Percentiles rank a stretch among this genome's conserved stretches.
Evolutionary conservation across 1,140 invertebrate genomes (phyloP).

Genomic region (Trichonephila clavipes): DNA sequence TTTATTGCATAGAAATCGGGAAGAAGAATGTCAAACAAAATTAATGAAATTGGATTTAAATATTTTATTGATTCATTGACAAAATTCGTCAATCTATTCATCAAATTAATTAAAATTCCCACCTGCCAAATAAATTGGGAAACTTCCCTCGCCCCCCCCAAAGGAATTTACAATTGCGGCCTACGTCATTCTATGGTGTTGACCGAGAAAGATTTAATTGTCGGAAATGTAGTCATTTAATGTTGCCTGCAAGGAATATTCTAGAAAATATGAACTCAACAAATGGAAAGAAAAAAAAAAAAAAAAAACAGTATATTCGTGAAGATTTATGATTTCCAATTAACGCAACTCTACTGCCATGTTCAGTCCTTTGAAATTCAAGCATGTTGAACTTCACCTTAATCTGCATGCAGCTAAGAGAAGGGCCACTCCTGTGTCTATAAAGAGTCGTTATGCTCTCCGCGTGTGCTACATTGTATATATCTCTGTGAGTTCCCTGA

Average conservation of each 20-base stretch:
- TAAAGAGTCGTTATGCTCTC: conserved; percentile 1
- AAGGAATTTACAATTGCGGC: no score
- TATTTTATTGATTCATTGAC: not conserved
- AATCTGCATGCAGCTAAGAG: conserved; percentile 35
- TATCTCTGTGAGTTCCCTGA: conserved; percentile 4
- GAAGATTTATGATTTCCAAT: conserved; percentile 13
- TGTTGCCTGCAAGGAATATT: not conserved
- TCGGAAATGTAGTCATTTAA: not conserved
- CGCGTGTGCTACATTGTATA: conserved; percentile 50
- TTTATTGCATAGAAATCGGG: not conserved
- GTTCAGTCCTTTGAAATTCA: not conserved
- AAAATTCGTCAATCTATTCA: no score
- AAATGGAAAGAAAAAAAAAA: no score
- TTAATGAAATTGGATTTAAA: not conserved
- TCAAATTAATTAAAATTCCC: no score
- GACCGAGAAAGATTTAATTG: no score
- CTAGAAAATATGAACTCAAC: conserved; percentile 1
- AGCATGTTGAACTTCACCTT: conserved; percentile 45
- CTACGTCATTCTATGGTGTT: no score
- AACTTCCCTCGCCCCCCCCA: no score
- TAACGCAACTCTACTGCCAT: not conserved
- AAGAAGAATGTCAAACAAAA: not conserved
- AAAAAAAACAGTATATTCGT: not conserved
- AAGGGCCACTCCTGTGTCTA: conserved; percentile 36
- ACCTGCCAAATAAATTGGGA: no score